These are phyloP conservation scores for Agelastica alni DNA, from an alignment of 2,888 invertebrate genomes.

Conservation along the genomic window DNA sequence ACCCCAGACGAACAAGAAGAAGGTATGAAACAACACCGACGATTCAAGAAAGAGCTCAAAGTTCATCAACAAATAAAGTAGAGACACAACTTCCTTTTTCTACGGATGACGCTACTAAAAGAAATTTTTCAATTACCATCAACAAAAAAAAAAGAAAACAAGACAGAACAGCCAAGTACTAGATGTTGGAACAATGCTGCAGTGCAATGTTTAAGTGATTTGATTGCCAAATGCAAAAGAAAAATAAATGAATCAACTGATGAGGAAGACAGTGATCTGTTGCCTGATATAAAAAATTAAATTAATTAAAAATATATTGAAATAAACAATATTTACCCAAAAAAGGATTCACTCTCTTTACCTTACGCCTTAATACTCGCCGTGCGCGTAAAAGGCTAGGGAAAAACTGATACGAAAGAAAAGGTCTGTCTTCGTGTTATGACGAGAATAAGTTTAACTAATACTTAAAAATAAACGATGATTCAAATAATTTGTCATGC, in stretches of 20 bases:
- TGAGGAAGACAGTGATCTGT: conserved; percentile 21
- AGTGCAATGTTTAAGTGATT: conserved; percentile 13
- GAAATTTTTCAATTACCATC: conserved; percentile 3
- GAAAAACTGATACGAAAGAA: no score
- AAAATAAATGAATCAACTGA: conserved; percentile 18
- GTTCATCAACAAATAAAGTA: conserved; percentile 11
- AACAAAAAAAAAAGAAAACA: conserved; percentile 12
- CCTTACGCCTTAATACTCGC: no score
- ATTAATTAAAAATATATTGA: no score
- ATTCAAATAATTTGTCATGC: no score
- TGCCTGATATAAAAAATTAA: conserved; percentile 25
- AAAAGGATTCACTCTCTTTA: no score
- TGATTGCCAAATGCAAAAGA: conserved; percentile 18
- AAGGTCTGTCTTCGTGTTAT: no score
- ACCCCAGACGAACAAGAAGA: conserved; percentile 9
- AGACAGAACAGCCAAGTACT: conserved; percentile 16
- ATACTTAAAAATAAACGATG: no score
- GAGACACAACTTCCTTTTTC: conserved; percentile 5
- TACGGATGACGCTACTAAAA: conserved; percentile 5
- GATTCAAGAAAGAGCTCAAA: conserved; percentile 1
- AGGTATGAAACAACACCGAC: conserved; percentile 10
- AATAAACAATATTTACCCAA: no score
- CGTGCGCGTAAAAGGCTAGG: no score
- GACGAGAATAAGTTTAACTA: no score
- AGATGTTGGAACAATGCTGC: conserved; percentile 19